Evolutionary conservation across 2,888 invertebrate species (phyloP).

Genomic region (Tenodera sinensis): DNA sequence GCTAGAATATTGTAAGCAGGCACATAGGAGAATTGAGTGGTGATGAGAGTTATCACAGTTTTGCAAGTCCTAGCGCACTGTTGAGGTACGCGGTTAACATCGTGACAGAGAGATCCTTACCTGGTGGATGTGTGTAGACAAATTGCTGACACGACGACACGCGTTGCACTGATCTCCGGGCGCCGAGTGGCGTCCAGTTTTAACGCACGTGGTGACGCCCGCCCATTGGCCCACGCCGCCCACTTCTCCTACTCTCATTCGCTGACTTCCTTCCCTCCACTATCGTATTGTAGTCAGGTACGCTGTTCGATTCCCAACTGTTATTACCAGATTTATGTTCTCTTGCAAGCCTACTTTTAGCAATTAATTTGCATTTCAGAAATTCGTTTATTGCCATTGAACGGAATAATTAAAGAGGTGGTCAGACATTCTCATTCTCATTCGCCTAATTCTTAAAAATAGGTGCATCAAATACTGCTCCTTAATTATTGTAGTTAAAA

Average conservation of each 20-base stretch:
- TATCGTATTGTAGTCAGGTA: not conserved
- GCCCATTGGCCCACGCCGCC: slow-evolving; percentile 10
- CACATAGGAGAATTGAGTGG: no score
- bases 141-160: not conserved
- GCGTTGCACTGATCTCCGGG: not conserved
- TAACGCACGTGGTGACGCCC: slow-evolving; percentile 6
- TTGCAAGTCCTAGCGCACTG: not conserved
- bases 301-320: not conserved
- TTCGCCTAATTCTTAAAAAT: no score
- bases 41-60: no score
- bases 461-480: no score
- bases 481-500: no score
- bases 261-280: not conserved
- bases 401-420: no score
- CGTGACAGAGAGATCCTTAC: not conserved
- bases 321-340: not conserved
- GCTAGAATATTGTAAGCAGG: no score
- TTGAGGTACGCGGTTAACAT: not conserved
- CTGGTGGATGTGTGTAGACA: not conserved
- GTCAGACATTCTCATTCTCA: no score
- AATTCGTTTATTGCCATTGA: no score
- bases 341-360: not conserved
- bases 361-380: no score
- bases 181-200: not conserved
- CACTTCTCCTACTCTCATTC: slow-evolving; percentile 10